phyloP scores from a whole-genome alignment of 2,888 invertebrate species.

The Meandrusa payeni region DNA sequence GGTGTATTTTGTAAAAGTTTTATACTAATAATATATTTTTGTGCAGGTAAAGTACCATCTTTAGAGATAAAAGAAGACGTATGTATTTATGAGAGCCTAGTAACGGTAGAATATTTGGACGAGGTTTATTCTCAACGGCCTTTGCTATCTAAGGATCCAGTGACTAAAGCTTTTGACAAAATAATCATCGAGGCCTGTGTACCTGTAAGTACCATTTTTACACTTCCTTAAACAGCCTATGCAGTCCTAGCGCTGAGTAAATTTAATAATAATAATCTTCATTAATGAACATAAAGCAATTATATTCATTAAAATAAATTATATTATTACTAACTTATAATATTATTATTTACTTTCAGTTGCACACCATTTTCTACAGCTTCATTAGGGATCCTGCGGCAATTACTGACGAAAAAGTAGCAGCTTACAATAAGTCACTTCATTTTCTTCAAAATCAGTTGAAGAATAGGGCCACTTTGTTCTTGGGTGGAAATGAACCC shows the following conservation, averaged over 20 bases:
- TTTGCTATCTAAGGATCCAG: constrained; percentile 84
- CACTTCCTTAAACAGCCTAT: too few relatives aligned
- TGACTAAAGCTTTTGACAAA: constrained; percentile 86
- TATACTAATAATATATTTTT: too few relatives aligned
- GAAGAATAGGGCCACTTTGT: constrained; percentile 79
- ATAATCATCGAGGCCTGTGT: constrained; percentile 80
- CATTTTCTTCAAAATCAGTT: constrained; percentile 84
- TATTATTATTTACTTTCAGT: constrained; percentile 45
- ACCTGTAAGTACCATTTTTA: constrained; percentile 49
- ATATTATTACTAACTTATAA: too few relatives aligned
- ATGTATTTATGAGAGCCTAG: constrained; percentile 87
- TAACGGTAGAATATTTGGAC: constrained; percentile 90
- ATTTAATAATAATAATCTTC: too few relatives aligned
- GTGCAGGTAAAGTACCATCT: constrained; percentile 86
- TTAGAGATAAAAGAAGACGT: constrained; percentile 84
- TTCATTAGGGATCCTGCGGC: constrained; percentile 42
- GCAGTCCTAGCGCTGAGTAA: too few relatives aligned
- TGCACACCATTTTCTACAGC: constrained; percentile 45
- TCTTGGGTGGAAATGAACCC: constrained; percentile 83
- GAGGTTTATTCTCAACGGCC: constrained; percentile 85
- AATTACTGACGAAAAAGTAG: constrained; percentile 43
- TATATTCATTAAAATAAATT: too few relatives aligned
- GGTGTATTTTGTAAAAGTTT: too few relatives aligned
- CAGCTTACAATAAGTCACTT: constrained; percentile 61
- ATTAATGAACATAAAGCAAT: too few relatives aligned